Evolutionary conservation across 1,140 invertebrate species (phyloP).

Genomic region (Saccostrea echinata): DNA sequence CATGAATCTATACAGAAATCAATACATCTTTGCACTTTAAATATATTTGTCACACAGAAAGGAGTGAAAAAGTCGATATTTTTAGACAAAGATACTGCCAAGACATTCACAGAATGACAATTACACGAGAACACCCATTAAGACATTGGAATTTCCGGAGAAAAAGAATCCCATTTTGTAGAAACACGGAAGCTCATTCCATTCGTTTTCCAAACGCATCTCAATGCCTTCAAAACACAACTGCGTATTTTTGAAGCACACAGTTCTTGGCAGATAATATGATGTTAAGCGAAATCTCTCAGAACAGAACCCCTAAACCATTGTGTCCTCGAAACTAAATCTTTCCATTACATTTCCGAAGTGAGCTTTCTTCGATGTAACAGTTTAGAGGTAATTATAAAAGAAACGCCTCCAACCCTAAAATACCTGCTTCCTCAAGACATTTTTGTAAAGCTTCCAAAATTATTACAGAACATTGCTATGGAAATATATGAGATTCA

Average conservation of each 20-base stretch:
- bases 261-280: neutral
- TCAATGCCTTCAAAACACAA: neutral
- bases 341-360: neutral
- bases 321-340: neutral
- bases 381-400: neutral
- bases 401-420: constrained; percentile 15
- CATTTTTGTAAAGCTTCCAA: constrained; percentile 37
- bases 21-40: constrained; percentile 11
- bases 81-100: neutral
- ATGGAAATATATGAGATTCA: constrained; percentile 23
- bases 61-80: constrained; percentile 6
- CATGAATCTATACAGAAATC: neutral
- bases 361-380: neutral
- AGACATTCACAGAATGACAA: neutral
- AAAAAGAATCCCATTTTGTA: neutral
- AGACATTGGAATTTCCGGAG: neutral
- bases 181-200: neutral
- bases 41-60: neutral
- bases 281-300: constrained; percentile 6
- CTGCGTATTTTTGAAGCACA: constrained; percentile 15
- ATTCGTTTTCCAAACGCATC: neutral
- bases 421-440: constrained; percentile 24
- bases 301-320: neutral
- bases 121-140: neutral
- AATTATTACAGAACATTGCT: constrained; percentile 32